phyloP scores from a whole-genome alignment of 2,888 invertebrate species.

The Tetropium fuscum region DNA sequence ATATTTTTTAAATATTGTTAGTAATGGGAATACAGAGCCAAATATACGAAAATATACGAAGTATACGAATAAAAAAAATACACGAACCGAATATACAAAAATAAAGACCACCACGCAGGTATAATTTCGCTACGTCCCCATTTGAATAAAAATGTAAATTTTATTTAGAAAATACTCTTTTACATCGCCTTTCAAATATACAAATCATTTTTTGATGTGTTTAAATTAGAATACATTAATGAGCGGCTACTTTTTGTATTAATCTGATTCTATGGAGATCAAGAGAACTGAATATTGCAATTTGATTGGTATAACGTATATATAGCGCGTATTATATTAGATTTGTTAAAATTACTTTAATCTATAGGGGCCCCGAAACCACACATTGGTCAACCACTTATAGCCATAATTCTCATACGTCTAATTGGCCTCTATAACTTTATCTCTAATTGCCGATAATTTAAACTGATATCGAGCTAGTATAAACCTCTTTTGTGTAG shows the following conservation, averaged over 20 bases:
- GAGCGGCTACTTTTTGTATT: background rate
- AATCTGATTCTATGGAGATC: background rate
- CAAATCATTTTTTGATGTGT: conserved; percentile 17
- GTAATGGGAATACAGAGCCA: too few relatives aligned
- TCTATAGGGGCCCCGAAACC: background rate
- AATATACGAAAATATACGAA: too few relatives aligned
- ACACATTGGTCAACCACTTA: background rate
- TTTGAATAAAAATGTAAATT: too few relatives aligned
- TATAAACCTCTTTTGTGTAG: conserved; percentile 1
- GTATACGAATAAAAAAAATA: too few relatives aligned
- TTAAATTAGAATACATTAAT: conserved; percentile 14
- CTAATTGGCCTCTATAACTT: conserved; percentile 2
- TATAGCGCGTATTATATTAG: conserved; percentile 1
- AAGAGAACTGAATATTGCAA: background rate
- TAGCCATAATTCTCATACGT: background rate
- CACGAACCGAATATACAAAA: too few relatives aligned
- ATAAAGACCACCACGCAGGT: too few relatives aligned
- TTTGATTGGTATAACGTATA: background rate
- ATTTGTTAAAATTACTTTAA: background rate
- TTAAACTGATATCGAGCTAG: background rate
- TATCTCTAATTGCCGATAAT: conserved; percentile 4
- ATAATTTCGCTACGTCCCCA: too few relatives aligned
- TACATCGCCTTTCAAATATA: too few relatives aligned
- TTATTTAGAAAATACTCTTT: too few relatives aligned
- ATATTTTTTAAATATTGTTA: too few relatives aligned